Evolutionary conservation across 2,797 vertebrate species (phyloP), one percentile per base, ranked within the genome.

Genomic region (Molossus alvarezi): DNA sequence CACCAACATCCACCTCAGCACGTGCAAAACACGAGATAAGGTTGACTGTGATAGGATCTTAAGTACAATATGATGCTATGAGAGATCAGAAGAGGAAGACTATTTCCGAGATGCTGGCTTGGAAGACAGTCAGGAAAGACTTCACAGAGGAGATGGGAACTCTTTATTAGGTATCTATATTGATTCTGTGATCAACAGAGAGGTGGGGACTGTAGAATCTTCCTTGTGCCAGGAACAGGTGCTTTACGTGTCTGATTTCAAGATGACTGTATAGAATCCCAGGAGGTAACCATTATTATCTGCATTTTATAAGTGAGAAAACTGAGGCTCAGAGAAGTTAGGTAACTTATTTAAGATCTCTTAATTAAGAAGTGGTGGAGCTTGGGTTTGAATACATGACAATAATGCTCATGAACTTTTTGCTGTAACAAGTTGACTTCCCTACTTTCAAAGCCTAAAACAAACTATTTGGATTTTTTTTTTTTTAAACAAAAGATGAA

Each of bases 291-390:
- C 5, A 67, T 55, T 88, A 92, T 64, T 23, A 79, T 51, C 9
- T 80, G 4, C 20, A 62, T 62, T 89, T 84, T 64, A 90, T 27
- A 79, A 92, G 69, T n/a, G 18, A 91, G 65, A 88, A 89, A 79
- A 75, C n/a, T 69, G 23, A 91, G 21, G 18, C 60, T 55, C 71
- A 57, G 37, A 57, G 37, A 94, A 76, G 48, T 65, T 67, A 62
- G 62, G 67, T 41, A 81, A 67, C 69, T 90, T 37, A 64, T 37
- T 23, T 64, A 94, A 67, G 51, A 77, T 21, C 14, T 73, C 48
- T 84, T 2, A 45, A 20, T 81, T 45, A 41, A 51, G 57, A 76
- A 81, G 65, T 2, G 4, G 12, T 58, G 20, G 55, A 51, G 29
- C 41, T 64, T 73, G 18, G 37, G 10, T 83, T 27, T 86, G 58